Conservation (phyloP, 2,888 invertebrate species). For the Beris chalybata region DNA sequence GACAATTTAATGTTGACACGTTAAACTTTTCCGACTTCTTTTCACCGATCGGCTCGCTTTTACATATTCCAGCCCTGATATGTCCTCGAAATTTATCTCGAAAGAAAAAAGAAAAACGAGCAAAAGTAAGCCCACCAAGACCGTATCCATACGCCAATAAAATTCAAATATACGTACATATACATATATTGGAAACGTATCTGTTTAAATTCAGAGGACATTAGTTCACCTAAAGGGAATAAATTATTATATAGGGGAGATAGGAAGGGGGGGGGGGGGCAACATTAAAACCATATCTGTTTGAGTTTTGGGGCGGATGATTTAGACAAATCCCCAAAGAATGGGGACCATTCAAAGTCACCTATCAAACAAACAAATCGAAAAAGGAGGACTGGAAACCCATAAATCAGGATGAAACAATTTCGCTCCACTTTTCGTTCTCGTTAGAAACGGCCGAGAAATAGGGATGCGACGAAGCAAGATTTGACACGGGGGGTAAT, state of each 20-base stretch:
- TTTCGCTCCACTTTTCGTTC: conserved; percentile 26
- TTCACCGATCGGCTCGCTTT: too few relatives aligned
- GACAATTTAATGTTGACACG: too few relatives aligned
- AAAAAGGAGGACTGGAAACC: conserved; percentile 25
- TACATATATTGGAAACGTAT: conserved; percentile 14
- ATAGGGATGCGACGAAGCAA: neutral
- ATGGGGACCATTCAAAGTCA: conserved; percentile 22
- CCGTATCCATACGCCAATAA: neutral
- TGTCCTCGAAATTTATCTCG: too few relatives aligned
- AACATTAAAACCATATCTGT: too few relatives aligned
- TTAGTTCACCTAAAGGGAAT: conserved; percentile 26
- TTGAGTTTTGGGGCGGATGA: neutral
- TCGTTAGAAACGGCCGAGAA: conserved; percentile 1
- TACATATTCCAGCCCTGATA: too few relatives aligned
- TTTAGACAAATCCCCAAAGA: conserved; percentile 24
- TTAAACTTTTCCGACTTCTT: too few relatives aligned
- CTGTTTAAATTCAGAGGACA: conserved; percentile 17
- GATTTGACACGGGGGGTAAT: neutral
- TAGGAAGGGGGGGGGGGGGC: too few relatives aligned
- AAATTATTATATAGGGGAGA: conserved; percentile 21
- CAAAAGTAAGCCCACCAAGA: too few relatives aligned
- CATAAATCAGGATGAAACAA: conserved; percentile 36
- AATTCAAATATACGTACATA: neutral
- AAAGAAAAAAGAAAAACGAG: too few relatives aligned
- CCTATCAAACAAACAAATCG: conserved; percentile 33